Conservation (phyloP, 2,113 vertebrate species). For the Neolamprologus falcicula region DNA sequence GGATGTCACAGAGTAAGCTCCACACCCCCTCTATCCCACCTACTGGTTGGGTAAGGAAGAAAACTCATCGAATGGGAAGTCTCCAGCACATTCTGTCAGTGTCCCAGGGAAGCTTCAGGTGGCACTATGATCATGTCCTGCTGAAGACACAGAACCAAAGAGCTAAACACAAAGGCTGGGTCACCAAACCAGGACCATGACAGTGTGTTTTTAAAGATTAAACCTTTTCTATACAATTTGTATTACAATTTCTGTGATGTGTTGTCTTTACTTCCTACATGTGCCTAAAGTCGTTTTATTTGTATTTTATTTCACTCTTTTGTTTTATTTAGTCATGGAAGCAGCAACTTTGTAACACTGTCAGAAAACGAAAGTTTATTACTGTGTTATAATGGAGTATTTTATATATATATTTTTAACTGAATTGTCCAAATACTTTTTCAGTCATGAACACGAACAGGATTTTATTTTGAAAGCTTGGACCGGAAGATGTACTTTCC, state of each 20-base stretch:
- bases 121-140: not conserved
- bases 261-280: not conserved
- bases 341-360: not conserved
- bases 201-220: not conserved
- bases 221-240: not conserved
- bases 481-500: not conserved
- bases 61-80: rapidly evolving
- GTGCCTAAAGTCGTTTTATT: not conserved
- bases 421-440: not conserved
- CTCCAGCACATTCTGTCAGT: not conserved
- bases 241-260: not conserved
- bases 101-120: not conserved
- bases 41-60: not conserved
- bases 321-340: not conserved
- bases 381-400: not conserved
- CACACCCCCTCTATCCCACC: not conserved
- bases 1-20: not conserved
- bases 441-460: not conserved
- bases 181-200: not conserved
- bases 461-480: slow-evolving; percentile 23
- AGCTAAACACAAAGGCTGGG: not conserved
- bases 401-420: not conserved
- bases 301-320: not conserved
- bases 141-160: not conserved
- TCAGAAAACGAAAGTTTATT: not conserved